Evolutionary conservation across 2,888 invertebrate genomes (phyloP), one percentile per base, ranked within the genome.

Genomic region (Tachina fera): DNA sequence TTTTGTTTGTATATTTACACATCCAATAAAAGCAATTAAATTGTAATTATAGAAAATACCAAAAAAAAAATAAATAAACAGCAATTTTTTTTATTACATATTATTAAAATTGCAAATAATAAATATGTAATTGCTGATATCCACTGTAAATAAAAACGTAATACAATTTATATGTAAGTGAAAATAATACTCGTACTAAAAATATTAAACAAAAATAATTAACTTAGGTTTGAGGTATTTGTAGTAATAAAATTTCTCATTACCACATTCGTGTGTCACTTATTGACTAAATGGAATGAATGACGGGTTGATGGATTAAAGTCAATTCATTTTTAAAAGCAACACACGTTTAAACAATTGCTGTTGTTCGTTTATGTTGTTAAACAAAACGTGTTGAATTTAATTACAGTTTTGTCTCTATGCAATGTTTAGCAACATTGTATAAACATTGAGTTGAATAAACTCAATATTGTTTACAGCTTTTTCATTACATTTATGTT

Each of bases 371-470:
- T 47, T 9, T 31, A 31, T 49, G 11, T 49, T 8, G n/a, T n/a
- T 11, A 49, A 63, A 49, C 41, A 60, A 84, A 81, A 81, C 77
- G 84, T 85, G 81, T 56, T 47, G 60, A 31, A 31, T 1, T 14
- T 39, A n/a, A 39, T 45, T 67, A 67, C 19, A 16, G 53, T 41
- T 16, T 51, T 68, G 65, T 19, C 8, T 58, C 58, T 19, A 68
- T 51, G 49, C 53, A 80, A 68, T 84, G 84, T 58, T 77, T 56
- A 13, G 43, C 47, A 14, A 39, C 45, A 65, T 79, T 67, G 60
- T 31, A 5, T 8, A 5, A 14, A 43, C 19, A 51, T 77, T n/a
- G 51, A 71, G 84, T 76, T 84, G 70, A 84, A 79, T 75, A 79
- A 83, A 83, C 79, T 75, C n/a, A 43, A 14, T 43, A 10, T 63